Evolutionary conservation across 2,888 invertebrate species (phyloP), one percentile per base, ranked within the genome.

Genomic region (Microctonus hyperodae): DNA sequence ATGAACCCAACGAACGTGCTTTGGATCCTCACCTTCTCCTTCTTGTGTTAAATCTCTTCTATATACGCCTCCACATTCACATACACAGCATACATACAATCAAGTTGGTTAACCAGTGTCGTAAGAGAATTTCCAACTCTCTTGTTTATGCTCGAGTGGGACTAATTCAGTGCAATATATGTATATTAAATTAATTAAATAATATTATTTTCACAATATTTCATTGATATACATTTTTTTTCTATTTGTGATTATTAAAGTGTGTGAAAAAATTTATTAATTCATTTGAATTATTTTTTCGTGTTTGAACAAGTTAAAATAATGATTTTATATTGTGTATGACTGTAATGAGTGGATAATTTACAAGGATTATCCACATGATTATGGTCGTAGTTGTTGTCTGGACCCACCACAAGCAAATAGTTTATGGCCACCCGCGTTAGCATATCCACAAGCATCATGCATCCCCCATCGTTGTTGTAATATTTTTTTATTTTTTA

Each of bases 341-440:
- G 31, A 31, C 44, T 22, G 13, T 20, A 37, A 55, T 50, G 58
- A 55, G 25, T 62, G 35, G 33, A 35, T 25, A 58, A 66, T 63
- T 59, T 50, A 64, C 50, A 61, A 66, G 69, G 70, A 69, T 72
- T 70, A 72, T 70, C 68, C 59, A 64, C 53, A 37, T 53, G 69
- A 70, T 69, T 44, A 16, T 44, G 44, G n/a, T 44, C 44, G 7
- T 16, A 16, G 44, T 44, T 63, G 61, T 22, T 33, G 61, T 64
- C 56, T 57, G 48, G 51, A 65, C 62, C 61, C 13, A 55, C 35
- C 44, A 33, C 59, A 50, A 69, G 50, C 16, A 51, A 33, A 35
- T 37, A 48, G 23, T 37, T 33, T 35, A 16, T 37, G 62, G 62
- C 53, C 62, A 62, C 62, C 62, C 62, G 62, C 62, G 51, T 62